phyloP scores from a whole-genome alignment of 2,888 invertebrate species.

The Elysia crispata region DNA sequence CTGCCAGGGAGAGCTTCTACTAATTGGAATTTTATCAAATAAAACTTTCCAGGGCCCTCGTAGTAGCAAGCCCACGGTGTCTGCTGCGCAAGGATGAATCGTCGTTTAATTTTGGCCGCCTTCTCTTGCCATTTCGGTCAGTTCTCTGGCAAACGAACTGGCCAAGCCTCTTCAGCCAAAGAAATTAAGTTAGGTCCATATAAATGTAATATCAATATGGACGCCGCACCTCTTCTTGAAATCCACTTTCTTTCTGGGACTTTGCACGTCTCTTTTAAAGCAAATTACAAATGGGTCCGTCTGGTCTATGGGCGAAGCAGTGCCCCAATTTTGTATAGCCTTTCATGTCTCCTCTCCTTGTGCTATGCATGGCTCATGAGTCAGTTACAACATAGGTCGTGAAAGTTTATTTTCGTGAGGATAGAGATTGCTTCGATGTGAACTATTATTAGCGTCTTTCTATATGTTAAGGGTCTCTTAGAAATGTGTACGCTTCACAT shows the following conservation, averaged over 20 bases:
- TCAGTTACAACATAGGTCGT: too few species aligned
- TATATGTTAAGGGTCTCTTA: too few species aligned
- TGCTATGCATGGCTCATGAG: too few species aligned
- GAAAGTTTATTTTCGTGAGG: too few species aligned
- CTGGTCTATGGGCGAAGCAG: too few species aligned
- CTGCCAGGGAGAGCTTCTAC: slow-evolving; percentile 62
- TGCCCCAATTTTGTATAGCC: too few species aligned
- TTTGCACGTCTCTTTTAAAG: too few species aligned
- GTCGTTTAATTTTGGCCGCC: slow-evolving; percentile 43
- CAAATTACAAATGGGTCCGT: too few species aligned
- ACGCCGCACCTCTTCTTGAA: not conserved
- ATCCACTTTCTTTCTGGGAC: not conserved
- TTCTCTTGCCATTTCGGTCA: not conserved
- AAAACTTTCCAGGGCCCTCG: slow-evolving; percentile 59
- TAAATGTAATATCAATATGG: slow-evolving; percentile 45
- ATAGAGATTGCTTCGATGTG: too few species aligned
- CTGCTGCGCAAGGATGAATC: slow-evolving; percentile 31
- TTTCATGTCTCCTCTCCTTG: too few species aligned
- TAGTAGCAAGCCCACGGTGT: slow-evolving; percentile 37
- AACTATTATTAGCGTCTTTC: too few species aligned
- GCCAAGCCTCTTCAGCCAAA: slow-evolving; percentile 2
- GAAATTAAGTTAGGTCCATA: slow-evolving; percentile 44
- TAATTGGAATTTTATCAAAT: slow-evolving; percentile 73
- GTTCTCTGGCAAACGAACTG: not conserved
- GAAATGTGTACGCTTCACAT: too few species aligned